These are phyloP conservation scores for Clarias magur DNA, from an alignment of 2,113 vertebrate species.

Conservation along the genomic window DNA sequence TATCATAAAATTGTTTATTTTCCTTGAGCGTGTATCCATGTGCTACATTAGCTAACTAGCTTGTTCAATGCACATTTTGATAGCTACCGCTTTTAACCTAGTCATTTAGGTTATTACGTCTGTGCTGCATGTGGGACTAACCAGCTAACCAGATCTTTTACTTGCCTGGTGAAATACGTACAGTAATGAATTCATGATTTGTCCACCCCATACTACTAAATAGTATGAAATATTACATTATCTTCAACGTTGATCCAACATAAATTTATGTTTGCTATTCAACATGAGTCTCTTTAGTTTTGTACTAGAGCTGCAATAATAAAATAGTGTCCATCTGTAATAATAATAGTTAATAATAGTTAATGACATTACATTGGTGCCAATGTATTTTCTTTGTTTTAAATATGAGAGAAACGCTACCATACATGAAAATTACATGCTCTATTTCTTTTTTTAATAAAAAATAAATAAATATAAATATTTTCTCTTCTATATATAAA, in stretches of 20 bases:
- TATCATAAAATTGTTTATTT: not conserved
- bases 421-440: not conserved
- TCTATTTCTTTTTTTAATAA: too few species aligned
- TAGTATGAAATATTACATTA: not conserved
- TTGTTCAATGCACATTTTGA: not conserved
- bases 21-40: not conserved
- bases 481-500: not conserved
- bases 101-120: not conserved
- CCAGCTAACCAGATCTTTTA: not conserved
- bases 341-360: not conserved
- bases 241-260: not conserved
- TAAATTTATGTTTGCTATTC: not conserved
- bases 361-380: not conserved
- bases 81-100: not conserved
- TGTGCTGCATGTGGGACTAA: not conserved
- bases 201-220: not conserved
- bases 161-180: not conserved
- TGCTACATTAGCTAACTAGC: not conserved
- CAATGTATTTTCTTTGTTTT: not conserved
- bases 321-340: not conserved
- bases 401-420: too few species aligned
- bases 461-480: too few species aligned
- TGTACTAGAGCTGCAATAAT: not conserved
- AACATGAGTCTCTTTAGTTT: not conserved
- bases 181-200: not conserved